A percentile compares a stretch with the other conserved stretches of the same genome.
These are phyloP conservation scores for Aegotheles bennettii DNA, from an alignment of 2,113 vertebrate genomes.

Conservation along the genomic window DNA sequence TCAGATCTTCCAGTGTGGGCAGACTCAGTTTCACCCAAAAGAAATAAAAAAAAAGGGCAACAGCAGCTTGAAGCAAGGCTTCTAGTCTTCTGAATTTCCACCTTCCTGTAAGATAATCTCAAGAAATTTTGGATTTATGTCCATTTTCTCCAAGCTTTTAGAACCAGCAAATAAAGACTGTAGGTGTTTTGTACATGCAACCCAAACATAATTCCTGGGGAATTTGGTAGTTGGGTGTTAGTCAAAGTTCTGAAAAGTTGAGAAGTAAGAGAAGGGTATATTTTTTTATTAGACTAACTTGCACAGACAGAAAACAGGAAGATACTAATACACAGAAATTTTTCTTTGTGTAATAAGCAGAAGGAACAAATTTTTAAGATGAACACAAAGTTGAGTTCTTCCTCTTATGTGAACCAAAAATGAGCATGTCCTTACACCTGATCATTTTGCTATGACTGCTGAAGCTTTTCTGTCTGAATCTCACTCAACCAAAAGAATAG, in stretches of 20 bases:
- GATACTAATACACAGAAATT: not conserved
- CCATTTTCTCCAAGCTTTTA: not conserved
- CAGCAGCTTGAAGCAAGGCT: not conserved
- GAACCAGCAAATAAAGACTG: not conserved
- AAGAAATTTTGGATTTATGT: not conserved
- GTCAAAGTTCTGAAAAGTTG: not conserved
- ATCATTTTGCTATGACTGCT: not conserved
- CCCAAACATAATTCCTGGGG: not conserved
- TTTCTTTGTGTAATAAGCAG: not conserved
- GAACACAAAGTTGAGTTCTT: not conserved
- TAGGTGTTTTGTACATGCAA: not conserved
- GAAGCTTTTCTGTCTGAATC: not conserved
- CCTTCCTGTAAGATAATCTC: not conserved
- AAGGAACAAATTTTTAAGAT: not conserved
- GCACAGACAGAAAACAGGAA: not conserved
- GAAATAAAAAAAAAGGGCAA: not conserved
- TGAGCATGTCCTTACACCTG: not conserved
- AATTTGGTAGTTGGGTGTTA: not conserved
- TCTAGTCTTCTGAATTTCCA: not conserved
- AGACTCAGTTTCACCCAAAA: not conserved
- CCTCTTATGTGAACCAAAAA: not conserved
- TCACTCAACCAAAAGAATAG: not conserved
- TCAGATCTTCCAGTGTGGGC: not conserved
- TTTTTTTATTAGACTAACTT: not conserved
- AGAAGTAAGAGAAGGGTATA: not conserved